A percentile compares a stretch with the other conserved stretches of the same genome.
These are phyloP conservation scores for Yponomeuta plumbellus DNA, from an alignment of 2,888 invertebrate species.

Conservation along the genomic window DNA sequence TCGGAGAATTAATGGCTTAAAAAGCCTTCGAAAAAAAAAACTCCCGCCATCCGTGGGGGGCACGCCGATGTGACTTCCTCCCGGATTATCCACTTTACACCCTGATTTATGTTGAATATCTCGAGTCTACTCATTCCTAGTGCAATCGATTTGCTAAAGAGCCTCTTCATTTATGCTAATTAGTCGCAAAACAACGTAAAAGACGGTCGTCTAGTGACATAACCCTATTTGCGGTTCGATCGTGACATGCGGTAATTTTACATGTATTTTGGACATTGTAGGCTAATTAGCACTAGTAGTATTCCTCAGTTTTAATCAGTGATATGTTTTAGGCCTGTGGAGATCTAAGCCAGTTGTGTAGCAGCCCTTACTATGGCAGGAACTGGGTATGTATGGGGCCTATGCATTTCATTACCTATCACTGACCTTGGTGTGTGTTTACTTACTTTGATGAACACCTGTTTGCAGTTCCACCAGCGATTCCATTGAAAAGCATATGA, in stretches of 20 bases:
- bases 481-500: slow-evolving; percentile 51
- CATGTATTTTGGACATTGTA: slow-evolving; percentile 32
- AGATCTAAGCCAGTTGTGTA: slow-evolving; percentile 42
- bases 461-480: slow-evolving; percentile 60
- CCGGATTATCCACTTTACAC: slow-evolving; percentile 36
- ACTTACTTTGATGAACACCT: slow-evolving; percentile 38
- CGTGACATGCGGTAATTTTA: slow-evolving; percentile 74
- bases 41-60: slow-evolving; percentile 75
- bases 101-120: slow-evolving; percentile 25
- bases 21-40: slow-evolving; percentile 45
- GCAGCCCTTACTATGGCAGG: slow-evolving; percentile 59
- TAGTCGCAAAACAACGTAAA: slow-evolving; percentile 36
- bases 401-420: slow-evolving; percentile 33
- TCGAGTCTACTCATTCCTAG: neutral
- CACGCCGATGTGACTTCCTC: slow-evolving; percentile 56
- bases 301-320: slow-evolving; percentile 31
- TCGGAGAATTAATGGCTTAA: neutral
- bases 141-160: slow-evolving; percentile 18
- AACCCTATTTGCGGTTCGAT: slow-evolving; percentile 71
- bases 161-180: slow-evolving; percentile 25
- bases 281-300: slow-evolving; percentile 29
- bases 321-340: slow-evolving; percentile 50
- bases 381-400: slow-evolving; percentile 58
- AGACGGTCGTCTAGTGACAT: slow-evolving; percentile 70
- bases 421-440: slow-evolving; percentile 58